Evolutionary conservation across 2,113 vertebrate genomes (phyloP), one percentile per base, ranked within the genome.

Genomic region (Andinoacara biseriatus): DNA sequence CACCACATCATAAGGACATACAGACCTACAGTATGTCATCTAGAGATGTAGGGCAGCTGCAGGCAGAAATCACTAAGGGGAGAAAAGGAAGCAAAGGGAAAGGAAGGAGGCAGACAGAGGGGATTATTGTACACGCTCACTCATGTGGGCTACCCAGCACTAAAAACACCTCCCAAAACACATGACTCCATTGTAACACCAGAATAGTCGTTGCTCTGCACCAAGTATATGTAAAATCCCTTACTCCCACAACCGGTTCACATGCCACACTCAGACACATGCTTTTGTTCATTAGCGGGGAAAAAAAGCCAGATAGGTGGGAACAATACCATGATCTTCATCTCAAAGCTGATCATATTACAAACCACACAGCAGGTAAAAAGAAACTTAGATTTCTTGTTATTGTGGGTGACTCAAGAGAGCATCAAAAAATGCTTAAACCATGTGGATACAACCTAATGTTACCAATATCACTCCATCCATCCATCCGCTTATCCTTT

Each of bases 101-200:
- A 86, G 86, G 62, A 89, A 84, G 86, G 80, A 83, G 90, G 91
- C 81, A 92, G 87, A 95, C 93, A 94, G 90, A 94, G 87, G 83
- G 89, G 86, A 94, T 91, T 89, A 94, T 95, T 95, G 92, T 95
- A 92, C 89, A 84, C 40, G 54, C 84, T 92, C 83, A 52, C 91
- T 93, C 91, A 92, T 92, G 90, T 94, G 92, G 93, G 89, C 85
- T 89, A 83, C 78, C 58, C 83, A 77, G 83, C 78, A 91, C 75
- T 87, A 89, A 94, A 89, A 94, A 90, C 89, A 93, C 90, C 90
- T 92, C 89, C 82, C 69, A 84, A 92, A 92, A 93, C 93, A 93
- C 93, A 94, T 90, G 91, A 94, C 86, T 91, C 91, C 86, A 92
- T 92, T 94, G 92, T 90, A 75, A 81, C 67, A 84, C 84, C 87